A percentile compares a stretch with the other conserved stretches of the same genome.
phyloP scores from a whole-genome alignment of 2,888 invertebrate species.

The Ferdinandea cuprea region DNA sequence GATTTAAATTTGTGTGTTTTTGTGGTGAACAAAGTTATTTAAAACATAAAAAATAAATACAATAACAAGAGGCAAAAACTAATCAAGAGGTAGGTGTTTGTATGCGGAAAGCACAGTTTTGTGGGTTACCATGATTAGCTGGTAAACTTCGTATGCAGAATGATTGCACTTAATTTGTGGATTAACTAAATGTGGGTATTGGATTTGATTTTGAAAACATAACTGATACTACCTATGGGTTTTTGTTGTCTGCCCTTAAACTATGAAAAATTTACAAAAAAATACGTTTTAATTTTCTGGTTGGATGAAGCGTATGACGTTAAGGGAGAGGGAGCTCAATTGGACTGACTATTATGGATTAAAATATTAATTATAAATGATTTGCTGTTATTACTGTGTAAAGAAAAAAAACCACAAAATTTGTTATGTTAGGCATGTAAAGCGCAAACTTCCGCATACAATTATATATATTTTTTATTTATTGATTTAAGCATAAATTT shows the following conservation, averaged over 20 bases:
- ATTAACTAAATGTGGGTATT: slow-evolving; percentile 3
- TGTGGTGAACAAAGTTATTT: slow-evolving; percentile 65
- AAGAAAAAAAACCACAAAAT: too few relatives aligned
- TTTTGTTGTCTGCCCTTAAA: too few relatives aligned
- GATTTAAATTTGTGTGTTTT: slow-evolving; percentile 66
- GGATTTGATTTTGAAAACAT: slow-evolving; percentile 6
- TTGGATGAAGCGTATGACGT: too few relatives aligned
- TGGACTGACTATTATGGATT: too few relatives aligned
- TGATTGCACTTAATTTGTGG: slow-evolving; percentile 54
- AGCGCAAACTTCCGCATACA: too few relatives aligned
- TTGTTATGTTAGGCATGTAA: too few relatives aligned
- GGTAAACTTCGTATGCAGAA: slow-evolving; percentile 54
- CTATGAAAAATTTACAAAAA: not conserved
- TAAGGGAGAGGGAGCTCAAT: too few relatives aligned
- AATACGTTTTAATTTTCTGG: not conserved
- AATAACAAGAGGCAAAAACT: slow-evolving; percentile 32
- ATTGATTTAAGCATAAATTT: too few relatives aligned
- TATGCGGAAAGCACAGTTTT: slow-evolving; percentile 41
- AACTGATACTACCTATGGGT: not conserved
- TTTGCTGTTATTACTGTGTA: too few relatives aligned
- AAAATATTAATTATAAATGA: too few relatives aligned
- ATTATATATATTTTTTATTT: too few relatives aligned
- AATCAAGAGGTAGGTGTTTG: slow-evolving; percentile 49
- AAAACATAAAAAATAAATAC: slow-evolving; percentile 17
- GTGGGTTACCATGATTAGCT: slow-evolving; percentile 68